Base-by-base conservation (phyloP, 2,113 vertebrate genomes). In the Zapus hudsonius region DNA sequence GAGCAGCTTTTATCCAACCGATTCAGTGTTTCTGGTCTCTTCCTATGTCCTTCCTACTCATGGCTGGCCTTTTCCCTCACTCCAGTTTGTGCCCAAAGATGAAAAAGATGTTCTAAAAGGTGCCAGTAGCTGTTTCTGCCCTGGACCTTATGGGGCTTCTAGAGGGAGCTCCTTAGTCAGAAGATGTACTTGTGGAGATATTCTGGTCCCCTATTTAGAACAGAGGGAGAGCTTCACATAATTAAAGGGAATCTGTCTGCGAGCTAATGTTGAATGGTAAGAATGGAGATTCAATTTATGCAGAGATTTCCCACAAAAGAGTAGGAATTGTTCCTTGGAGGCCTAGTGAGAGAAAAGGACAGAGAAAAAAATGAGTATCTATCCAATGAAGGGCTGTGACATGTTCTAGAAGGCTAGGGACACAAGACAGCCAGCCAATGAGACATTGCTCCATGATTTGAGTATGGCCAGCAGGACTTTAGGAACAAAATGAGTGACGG, bases 41-140 rank as follows among this genome's bases (percentile, higher is more conserved):
- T 40, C 22, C 72, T 44, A 7, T 47, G n/a, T 31, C 27, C 25
- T 3, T 84, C 67, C 42, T 76, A 38, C 40, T 27, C 31, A 33
- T 83, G 70, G 7, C 22, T 69, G 44, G 42, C 17, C 2, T 44
- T 78, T 86, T 40, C 61, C 57, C n/a, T 93, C 74, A 29, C 19
- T 90, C n/a, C 40, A 29, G 17, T 27, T 74, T 44, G 29, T 82
- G 40, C 52, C 61, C 55, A 80, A 72, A 57, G 59, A 79, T 72
- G 22, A 88, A 94, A 88, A 66, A 61, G n/a, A 42, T 42, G 5
- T 42, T 84, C 55, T 81, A 87, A 91, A 78, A 47, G 70, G 64
- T 76, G 64, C 7, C 64, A 87, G 44, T 17, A 88, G 59, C 31
- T 63, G 74, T 85, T 94, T 87, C n/a, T 92, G 20, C 20, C 44